Conservation (phyloP, 1,140 invertebrate genomes). For the Drosophila trapezifrons region DNA sequence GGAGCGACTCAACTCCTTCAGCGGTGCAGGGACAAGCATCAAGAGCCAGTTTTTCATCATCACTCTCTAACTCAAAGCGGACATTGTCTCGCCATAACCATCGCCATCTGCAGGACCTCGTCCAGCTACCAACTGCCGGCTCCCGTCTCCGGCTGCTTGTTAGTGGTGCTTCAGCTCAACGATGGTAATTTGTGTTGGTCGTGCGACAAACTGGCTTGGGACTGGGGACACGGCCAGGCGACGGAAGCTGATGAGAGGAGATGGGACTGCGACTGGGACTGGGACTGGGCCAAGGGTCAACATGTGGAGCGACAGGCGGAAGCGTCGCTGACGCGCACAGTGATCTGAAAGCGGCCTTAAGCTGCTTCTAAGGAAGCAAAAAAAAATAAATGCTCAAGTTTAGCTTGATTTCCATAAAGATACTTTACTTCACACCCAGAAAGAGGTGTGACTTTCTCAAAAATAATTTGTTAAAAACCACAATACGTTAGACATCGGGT, state of each 20-base stretch:
- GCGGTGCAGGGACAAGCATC: constrained; percentile 24
- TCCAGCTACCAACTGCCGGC: neutral
- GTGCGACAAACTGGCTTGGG: constrained; percentile 19
- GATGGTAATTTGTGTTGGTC: constrained; percentile 57
- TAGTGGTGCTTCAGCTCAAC: constrained; percentile 50
- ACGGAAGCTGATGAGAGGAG: neutral
- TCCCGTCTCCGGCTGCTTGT: constrained; percentile 31
- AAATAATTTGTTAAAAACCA: neutral
- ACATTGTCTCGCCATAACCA: constrained; percentile 15
- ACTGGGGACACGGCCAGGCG: neutral
- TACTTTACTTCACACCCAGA: too few species aligned
- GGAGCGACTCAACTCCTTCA: constrained; percentile 4
- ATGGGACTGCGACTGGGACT: too few species aligned
- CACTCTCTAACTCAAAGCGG: constrained; percentile 45
- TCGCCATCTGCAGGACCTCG: neutral
- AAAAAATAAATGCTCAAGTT: too few species aligned
- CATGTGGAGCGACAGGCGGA: constrained; percentile 31
- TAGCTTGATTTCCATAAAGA: too few species aligned
- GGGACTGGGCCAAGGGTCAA: constrained; percentile 17
- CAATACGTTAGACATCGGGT: constrained; percentile 1
- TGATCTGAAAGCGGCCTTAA: neutral
- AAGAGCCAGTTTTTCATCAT: constrained; percentile 56
- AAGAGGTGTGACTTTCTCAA: too few species aligned
- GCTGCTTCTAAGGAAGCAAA: too few species aligned
- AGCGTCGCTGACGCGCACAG: constrained; percentile 4